A percentile compares a stretch with the other conserved stretches of the same genome.
Evolutionary conservation across 2,113 vertebrate species (phyloP).

Genomic region (Fulica atra): DNA sequence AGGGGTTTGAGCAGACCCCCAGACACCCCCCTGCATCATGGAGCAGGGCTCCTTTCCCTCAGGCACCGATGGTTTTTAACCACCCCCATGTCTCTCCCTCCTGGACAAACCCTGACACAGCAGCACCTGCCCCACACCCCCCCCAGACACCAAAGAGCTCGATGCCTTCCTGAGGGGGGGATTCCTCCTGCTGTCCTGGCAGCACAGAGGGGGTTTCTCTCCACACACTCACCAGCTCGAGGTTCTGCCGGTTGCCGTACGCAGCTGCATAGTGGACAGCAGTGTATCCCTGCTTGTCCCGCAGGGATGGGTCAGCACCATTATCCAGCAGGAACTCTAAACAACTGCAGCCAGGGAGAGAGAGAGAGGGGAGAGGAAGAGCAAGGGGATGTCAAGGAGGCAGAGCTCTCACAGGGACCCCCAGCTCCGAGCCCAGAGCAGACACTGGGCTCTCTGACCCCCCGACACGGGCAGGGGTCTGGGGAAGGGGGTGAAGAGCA

Average conservation of each 20-base stretch:
- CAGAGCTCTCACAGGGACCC: background rate
- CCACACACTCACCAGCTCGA: conserved; percentile 85
- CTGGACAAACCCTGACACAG: background rate
- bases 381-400: too few relatives aligned
- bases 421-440: background rate
- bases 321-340: conserved; percentile 93
- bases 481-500: background rate
- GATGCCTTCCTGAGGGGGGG: background rate
- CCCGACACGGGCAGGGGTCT: background rate
- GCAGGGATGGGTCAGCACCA: conserved; percentile 91
- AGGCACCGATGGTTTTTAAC: background rate
- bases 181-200: background rate
- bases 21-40: fast-evolving
- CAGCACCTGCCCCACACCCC: background rate
- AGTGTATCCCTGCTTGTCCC: conserved; percentile 92
- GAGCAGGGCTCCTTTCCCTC: background rate
- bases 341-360: conserved; percentile 76
- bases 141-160: background rate
- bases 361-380: too few relatives aligned
- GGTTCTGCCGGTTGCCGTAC: conserved; percentile 93
- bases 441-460: too few relatives aligned
- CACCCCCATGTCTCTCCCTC: background rate
- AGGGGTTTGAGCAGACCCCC: background rate
- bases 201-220: background rate
- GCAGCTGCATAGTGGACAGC: conserved; percentile 96